Evolutionary conservation across 2,888 invertebrate genomes (phyloP).

Genomic region (Autographa gamma): DNA sequence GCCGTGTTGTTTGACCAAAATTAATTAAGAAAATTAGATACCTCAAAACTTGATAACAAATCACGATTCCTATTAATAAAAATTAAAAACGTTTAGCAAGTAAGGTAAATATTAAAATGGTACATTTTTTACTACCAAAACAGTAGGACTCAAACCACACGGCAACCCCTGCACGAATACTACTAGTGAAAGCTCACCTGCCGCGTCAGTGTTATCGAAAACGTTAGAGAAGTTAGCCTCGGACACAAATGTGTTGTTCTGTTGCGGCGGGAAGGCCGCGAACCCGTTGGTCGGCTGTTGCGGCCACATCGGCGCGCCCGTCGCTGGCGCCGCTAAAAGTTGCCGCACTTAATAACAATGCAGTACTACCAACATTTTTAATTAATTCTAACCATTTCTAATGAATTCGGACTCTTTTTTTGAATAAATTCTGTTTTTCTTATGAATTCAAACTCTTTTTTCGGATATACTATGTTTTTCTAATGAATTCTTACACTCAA

Average conservation of each 20-base stretch:
- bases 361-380: constrained; percentile 41
- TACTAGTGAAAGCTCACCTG: constrained; percentile 87
- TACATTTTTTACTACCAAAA: constrained; percentile 22
- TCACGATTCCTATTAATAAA: too few relatives aligned
- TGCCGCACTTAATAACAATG: constrained; percentile 60
- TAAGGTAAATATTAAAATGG: too few relatives aligned
- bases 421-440: too few relatives aligned
- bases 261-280: constrained; percentile 70
- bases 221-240: constrained; percentile 96
- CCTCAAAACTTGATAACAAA: neutral
- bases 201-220: constrained; percentile 93
- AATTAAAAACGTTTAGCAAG: too few relatives aligned
- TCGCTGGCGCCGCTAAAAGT: constrained; percentile 58
- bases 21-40: too few relatives aligned
- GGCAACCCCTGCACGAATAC: constrained; percentile 60
- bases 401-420: too few relatives aligned
- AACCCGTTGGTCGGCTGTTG: constrained; percentile 74
- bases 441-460: too few relatives aligned
- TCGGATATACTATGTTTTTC: too few relatives aligned
- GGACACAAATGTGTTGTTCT: constrained; percentile 91
- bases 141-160: constrained; percentile 41
- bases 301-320: constrained; percentile 64
- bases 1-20: constrained; percentile 45
- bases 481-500: neutral
- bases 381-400: constrained; percentile 3